Base-by-base conservation (phyloP, 2,113 vertebrate genomes). In the Hippocampus abdominalis region DNA sequence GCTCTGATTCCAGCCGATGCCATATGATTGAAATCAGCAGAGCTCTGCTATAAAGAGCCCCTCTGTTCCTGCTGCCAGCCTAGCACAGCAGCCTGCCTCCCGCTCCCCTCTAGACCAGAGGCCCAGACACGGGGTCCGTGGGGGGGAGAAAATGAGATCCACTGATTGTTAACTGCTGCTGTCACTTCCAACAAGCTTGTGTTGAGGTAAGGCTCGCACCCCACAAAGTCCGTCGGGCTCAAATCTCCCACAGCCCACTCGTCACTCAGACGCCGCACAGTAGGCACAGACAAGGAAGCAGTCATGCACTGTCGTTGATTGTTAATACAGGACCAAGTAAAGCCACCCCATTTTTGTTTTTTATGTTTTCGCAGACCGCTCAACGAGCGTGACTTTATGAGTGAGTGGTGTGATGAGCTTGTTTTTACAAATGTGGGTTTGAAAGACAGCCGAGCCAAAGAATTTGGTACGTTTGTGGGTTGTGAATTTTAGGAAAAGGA, bases 21-120 rank as follows among this genome's bases (percentile, higher is more conserved):
- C 93, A 93, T 94, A 94, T 94, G 92, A 94, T 93, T 94, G 93
- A 93, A 94, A 94, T 94, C 92, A 94, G 85, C 89, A 92, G 92
- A 92, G 92, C 91, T 91, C 91, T 84, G 91, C 91, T 91, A 93
- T 93, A 93, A 93, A 94, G 93, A 92, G 88, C 81, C 89, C 89
- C 91, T 93, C 91, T 94, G 93, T 94, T 93, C 88, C 89, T 87
- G 80, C 88, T 93, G 92, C 93, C 93, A 94, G 92, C 86, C 87
- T 90, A 85, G 80, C 84, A 89, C 88, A 89, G 90, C 90, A 88
- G 90, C 87, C 86, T 88, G 83, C 87, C 87, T 89, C 86, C 79
- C 84, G 84, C 62, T 61, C 59, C 86, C 87, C 87, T 84, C 76
- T 76, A 83, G 87, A 87, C 86, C 88, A 78, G 83, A 89, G 89